phyloP scores from a whole-genome alignment of 2,888 invertebrate species.

The Matsumyia berberina region DNA sequence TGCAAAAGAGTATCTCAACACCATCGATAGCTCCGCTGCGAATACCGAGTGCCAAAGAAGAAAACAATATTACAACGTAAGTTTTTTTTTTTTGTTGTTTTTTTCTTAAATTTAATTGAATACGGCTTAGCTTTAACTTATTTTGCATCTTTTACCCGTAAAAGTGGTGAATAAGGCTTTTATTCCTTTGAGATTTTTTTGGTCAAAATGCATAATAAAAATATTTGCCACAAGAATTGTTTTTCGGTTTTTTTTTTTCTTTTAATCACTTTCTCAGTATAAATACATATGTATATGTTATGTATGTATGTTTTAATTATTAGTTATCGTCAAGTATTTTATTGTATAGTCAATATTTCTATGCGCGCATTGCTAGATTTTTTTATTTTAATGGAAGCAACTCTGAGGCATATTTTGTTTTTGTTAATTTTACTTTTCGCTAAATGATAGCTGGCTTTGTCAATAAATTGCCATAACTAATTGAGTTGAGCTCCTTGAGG shows the following conservation, averaged over 20 bases:
- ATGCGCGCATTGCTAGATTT: neutral
- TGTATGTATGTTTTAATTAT: neutral
- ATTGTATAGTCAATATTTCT: conserved; percentile 3
- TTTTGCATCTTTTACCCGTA: conserved; percentile 53
- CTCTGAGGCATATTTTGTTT: neutral
- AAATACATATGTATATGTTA: neutral
- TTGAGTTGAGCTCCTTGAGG: no score
- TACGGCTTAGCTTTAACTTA: conserved; percentile 54
- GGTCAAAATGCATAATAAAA: no score
- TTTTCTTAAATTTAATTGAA: no score
- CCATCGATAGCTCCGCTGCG: conserved; percentile 92
- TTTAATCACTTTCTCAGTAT: neutral
- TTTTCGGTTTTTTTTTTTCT: neutral
- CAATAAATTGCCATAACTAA: no score
- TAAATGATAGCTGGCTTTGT: no score
- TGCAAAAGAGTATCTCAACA: conserved; percentile 95
- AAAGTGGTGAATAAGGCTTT: conserved; percentile 13
- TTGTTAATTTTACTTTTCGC: no score
- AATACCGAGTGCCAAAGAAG: conserved; percentile 87
- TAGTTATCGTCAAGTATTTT: neutral
- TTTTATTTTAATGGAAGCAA: neutral
- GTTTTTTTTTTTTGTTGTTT: conserved; percentile 79
- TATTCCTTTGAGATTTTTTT: neutral
- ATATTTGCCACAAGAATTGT: no score
- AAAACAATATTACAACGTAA: conserved; percentile 85